phyloP scores from a whole-genome alignment of 2,797 vertebrate genomes.

The Gobio occitaniae region DNA sequence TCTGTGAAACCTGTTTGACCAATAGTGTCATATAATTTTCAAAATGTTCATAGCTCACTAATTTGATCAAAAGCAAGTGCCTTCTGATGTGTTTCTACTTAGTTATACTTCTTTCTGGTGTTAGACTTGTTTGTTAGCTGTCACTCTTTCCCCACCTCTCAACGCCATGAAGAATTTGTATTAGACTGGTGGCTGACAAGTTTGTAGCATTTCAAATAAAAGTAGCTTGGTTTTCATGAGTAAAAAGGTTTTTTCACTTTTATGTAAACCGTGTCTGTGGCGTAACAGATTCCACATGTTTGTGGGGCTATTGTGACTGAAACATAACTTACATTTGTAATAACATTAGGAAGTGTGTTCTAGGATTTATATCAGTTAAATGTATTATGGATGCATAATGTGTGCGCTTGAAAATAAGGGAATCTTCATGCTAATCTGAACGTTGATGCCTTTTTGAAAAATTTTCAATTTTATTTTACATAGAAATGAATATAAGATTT shows the following conservation, averaged over 20 bases:
- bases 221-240: not conserved
- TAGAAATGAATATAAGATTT: not conserved
- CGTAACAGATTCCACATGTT: not conserved
- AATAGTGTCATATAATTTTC: not conserved
- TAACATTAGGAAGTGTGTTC: not conserved
- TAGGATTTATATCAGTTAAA: not conserved
- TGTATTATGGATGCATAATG: not conserved
- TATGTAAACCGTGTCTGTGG: not conserved
- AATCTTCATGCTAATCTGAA: not conserved
- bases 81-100: not conserved
- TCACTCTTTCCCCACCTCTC: not conserved
- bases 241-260: not conserved
- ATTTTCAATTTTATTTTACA: not conserved
- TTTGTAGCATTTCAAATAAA: conserved; percentile 23
- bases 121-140: not conserved
- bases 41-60: not conserved
- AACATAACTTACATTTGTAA: not conserved
- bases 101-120: not conserved
- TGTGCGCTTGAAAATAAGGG: not conserved
- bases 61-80: conserved; percentile 3
- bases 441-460: not conserved
- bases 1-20: not conserved
- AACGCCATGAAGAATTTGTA: not conserved
- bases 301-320: not conserved
- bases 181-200: not conserved